A percentile compares a stretch with the other conserved stretches of the same genome.
Conservation (phyloP, 2,888 invertebrate genomes). For the Tetragnatha montana region DNA sequence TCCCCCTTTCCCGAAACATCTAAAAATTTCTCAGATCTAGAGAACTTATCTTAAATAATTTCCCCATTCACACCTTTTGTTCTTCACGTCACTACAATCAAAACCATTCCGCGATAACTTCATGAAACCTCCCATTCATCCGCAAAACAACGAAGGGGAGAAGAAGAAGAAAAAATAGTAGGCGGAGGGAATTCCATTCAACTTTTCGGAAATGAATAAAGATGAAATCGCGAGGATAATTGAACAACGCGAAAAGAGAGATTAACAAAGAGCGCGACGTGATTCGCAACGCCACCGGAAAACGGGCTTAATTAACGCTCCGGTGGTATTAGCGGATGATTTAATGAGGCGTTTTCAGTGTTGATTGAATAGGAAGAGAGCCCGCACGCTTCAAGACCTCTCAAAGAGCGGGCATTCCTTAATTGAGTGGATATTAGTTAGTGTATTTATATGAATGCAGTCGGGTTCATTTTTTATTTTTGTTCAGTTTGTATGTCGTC, state of each 20-base stretch:
- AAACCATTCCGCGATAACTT: not conserved
- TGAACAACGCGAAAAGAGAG: not conserved
- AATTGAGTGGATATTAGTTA: too few relatives aligned
- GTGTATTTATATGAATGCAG: too few relatives aligned
- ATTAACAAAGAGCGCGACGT: not conserved
- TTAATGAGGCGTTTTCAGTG: not conserved
- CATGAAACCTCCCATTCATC: not conserved
- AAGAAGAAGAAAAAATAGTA: not conserved
- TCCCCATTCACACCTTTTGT: too few relatives aligned
- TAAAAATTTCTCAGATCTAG: too few relatives aligned
- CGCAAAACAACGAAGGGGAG: not conserved
- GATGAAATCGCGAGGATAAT: not conserved
- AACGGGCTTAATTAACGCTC: slow-evolving; percentile 10
- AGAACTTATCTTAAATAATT: too few relatives aligned
- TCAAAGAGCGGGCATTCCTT: too few relatives aligned
- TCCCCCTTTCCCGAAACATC: too few relatives aligned
- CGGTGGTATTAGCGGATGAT: slow-evolving; percentile 7
- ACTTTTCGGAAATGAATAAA: not conserved
- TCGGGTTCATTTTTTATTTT: too few relatives aligned
- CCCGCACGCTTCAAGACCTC: too few relatives aligned
- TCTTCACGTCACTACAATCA: too few relatives aligned
- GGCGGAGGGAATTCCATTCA: not conserved
- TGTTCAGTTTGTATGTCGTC: too few relatives aligned
- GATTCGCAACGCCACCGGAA: slow-evolving; percentile 9
- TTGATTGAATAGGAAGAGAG: not conserved